phyloP scores from a whole-genome alignment of 35 echinoderm and acorn worm species.

The Ophioderma brevispina region DNA sequence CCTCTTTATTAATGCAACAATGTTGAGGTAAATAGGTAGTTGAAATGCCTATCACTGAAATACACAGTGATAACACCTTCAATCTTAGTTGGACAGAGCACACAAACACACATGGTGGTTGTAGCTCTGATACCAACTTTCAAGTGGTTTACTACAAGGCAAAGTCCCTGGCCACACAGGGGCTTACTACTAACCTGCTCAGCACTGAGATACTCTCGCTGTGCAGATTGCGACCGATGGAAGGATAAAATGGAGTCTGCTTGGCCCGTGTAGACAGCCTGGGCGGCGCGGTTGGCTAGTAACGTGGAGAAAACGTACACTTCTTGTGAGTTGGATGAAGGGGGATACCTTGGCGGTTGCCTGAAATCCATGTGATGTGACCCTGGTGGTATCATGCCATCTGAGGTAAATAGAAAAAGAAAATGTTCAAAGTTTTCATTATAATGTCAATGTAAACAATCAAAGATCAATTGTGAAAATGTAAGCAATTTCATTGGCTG shows the following conservation, averaged over 20 bases:
- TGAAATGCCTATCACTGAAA: too few relatives aligned
- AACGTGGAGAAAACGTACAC: constrained; percentile 89
- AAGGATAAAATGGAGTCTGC: constrained; percentile 92
- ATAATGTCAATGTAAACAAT: neutral
- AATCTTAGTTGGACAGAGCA: too few relatives aligned
- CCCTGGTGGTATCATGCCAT: constrained; percentile 11
- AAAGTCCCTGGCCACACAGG: too few relatives aligned
- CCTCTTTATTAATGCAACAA: too few relatives aligned
- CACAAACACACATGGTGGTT: too few relatives aligned
- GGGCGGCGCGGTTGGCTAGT: constrained; percentile 86
- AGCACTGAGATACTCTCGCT: constrained; percentile 78
- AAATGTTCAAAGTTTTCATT: neutral
- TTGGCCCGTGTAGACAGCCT: constrained; percentile 84
- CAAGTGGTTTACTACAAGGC: too few relatives aligned
- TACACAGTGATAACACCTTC: too few relatives aligned
- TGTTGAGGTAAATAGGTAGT: too few relatives aligned
- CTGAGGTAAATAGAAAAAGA: constrained; percentile 34
- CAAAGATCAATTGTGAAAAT: too few relatives aligned
- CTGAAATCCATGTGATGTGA: constrained; percentile 15
- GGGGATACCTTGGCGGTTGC: constrained; percentile 39
- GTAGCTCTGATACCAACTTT: too few relatives aligned
- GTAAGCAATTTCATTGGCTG: too few relatives aligned
- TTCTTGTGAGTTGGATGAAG: constrained; percentile 30
- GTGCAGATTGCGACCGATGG: constrained; percentile 76
- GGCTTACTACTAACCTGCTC: constrained; percentile 85